A percentile compares a stretch with the other conserved stretches of the same genome.
These are phyloP conservation scores for Eupeodes luniger DNA, from an alignment of 2,888 invertebrate species.

Conservation along the genomic window DNA sequence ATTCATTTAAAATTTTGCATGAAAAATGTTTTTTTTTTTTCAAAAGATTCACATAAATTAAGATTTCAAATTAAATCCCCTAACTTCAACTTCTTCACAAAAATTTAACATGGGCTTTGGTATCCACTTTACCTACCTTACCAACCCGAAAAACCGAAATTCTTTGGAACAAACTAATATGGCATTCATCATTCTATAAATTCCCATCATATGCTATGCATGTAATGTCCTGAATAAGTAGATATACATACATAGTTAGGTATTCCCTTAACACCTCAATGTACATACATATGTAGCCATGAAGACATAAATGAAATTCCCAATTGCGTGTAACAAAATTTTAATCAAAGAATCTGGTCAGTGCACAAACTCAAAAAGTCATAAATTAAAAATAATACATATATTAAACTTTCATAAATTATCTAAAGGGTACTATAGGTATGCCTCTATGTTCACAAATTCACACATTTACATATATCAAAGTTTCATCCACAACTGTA, in stretches of 20 bases:
- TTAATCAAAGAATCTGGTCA: slow-evolving; percentile 74
- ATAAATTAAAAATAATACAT: slow-evolving; percentile 72
- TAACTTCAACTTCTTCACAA: background rate
- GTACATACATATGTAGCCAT: too few relatives aligned
- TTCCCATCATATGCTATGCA: background rate
- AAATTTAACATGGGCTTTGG: background rate
- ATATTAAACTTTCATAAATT: slow-evolving; percentile 20
- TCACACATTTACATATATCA: slow-evolving; percentile 4
- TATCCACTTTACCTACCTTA: background rate
- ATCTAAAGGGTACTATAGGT: too few relatives aligned
- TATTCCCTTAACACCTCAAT: background rate
- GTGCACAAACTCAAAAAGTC: slow-evolving; percentile 71
- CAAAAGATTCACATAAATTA: slow-evolving; percentile 37
- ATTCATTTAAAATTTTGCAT: too few relatives aligned
- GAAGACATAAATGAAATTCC: slow-evolving; percentile 25
- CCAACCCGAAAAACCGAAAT: slow-evolving; percentile 1
- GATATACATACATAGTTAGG: background rate
- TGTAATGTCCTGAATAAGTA: background rate
- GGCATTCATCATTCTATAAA: background rate
- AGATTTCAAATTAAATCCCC: slow-evolving; percentile 61
- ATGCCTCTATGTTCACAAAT: background rate
- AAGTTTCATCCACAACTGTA: background rate
- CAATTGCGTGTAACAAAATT: slow-evolving; percentile 46
- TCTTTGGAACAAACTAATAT: background rate
- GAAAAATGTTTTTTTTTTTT: too few relatives aligned